phyloP scores from a whole-genome alignment of 2,888 invertebrate genomes.

The Portevinia maculata region DNA sequence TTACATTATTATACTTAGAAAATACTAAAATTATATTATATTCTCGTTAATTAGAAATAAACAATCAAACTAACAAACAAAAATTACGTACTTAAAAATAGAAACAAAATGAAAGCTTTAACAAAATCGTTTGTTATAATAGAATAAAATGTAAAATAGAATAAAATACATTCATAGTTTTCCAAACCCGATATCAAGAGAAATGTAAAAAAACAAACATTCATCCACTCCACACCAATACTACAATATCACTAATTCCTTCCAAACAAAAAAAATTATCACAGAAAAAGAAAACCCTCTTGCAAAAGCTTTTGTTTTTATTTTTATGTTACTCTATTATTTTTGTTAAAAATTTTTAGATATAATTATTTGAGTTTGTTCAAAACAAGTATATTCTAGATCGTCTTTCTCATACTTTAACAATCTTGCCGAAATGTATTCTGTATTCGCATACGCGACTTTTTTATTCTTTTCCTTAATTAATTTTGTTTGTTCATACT shows the following conservation, averaged over 20 bases:
- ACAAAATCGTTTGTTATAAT: slow-evolving; percentile 19
- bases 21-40: slow-evolving; percentile 36
- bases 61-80: not conserved
- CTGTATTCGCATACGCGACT: slow-evolving; percentile 38
- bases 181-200: slow-evolving; percentile 21
- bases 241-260: slow-evolving; percentile 46
- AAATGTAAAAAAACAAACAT: slow-evolving; percentile 19
- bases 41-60: slow-evolving; percentile 23
- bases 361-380: slow-evolving; percentile 31
- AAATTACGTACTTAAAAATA: slow-evolving; percentile 8
- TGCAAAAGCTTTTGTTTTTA: slow-evolving; percentile 39
- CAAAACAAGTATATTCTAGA: slow-evolving; percentile 32
- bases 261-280: slow-evolving; percentile 30
- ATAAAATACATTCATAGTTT: slow-evolving; percentile 10
- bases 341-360: not conserved
- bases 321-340: slow-evolving; percentile 8
- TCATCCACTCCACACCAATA: slow-evolving; percentile 46
- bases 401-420: slow-evolving; percentile 39
- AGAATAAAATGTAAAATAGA: slow-evolving; percentile 22
- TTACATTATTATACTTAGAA: slow-evolving; percentile 32
- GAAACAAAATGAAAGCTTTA: slow-evolving; percentile 10
- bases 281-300: slow-evolving; percentile 34
- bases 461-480: slow-evolving; percentile 11
- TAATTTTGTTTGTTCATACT: slow-evolving; percentile 13
- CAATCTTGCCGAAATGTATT: slow-evolving; percentile 16